phyloP scores from a whole-genome alignment of 1,140 invertebrate genomes.

The Neotoxoptera formosana region DNA sequence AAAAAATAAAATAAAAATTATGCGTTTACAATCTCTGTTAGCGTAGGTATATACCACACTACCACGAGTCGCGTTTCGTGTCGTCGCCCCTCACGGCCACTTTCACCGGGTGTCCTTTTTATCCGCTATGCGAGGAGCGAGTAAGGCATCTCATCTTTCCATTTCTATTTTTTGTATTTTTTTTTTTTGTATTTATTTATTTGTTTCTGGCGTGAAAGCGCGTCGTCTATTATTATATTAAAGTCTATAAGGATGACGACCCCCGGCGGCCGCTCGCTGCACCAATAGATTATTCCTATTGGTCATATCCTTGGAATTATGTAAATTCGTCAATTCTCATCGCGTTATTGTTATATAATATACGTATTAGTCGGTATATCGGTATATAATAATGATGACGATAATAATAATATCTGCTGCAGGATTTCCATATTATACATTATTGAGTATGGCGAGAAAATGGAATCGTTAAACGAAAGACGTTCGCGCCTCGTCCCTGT shows the following conservation, averaged over 20 bases:
- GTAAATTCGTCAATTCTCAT: slow-evolving; percentile 23
- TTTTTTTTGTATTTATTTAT: not conserved
- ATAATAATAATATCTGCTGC: slow-evolving; percentile 6
- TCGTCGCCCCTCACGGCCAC: slow-evolving; percentile 28
- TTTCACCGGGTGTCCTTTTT: slow-evolving; percentile 52
- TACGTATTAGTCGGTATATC: not conserved
- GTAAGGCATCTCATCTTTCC: not conserved
- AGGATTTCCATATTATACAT: not conserved
- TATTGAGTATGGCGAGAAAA: not conserved
- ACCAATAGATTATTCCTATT: not conserved
- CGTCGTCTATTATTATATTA: not conserved
- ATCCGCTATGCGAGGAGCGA: not conserved
- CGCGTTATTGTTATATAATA: not conserved
- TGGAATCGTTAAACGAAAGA: not conserved
- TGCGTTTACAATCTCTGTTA: slow-evolving; percentile 15
- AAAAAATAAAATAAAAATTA: not conserved
- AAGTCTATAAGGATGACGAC: slow-evolving; percentile 17
- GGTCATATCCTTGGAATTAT: slow-evolving; percentile 45
- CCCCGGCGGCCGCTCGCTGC: not conserved
- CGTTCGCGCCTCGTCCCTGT: not conserved
- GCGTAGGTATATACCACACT: not conserved
- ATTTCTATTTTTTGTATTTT: slow-evolving; percentile 1
- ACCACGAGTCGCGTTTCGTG: not conserved
- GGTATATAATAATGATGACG: not conserved
- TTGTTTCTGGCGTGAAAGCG: slow-evolving; percentile 25